Base-by-base conservation (phyloP, 2,797 vertebrate genomes). In the Pangasius djambal region DNA sequence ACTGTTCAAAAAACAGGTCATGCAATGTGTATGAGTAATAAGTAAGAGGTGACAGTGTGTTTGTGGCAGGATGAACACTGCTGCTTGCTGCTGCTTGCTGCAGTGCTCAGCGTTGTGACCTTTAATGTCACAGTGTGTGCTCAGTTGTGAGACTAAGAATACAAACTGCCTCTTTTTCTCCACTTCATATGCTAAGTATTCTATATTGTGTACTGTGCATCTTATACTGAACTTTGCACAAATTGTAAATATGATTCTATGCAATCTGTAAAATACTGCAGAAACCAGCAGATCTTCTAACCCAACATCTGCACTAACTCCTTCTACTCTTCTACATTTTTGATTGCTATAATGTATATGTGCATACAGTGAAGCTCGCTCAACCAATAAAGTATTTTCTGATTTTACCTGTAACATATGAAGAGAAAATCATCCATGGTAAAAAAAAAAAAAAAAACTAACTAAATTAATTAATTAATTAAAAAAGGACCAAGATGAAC, bases 41-140 rank as follows among this genome's bases (percentile, higher is more conserved):
- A 55, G 48, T 34, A n/a, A 34, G 31, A 20, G 15, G 31, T 1
- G 44, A 37, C 18, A 22, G 57, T 31, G 2, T 63, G 13, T 86
- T 59, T 44, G 52, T 50, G n/a, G 22, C 22, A 88, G 25, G 52
- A 89, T 87, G 88, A 90, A 12, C 10, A 2, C 34, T 90, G 52
- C 59, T 89, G 77, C 87, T 90, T 25, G 34, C 87, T 25, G 69
- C 40, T 57, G 82, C 59, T 88, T 82, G 15, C 52, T 4, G 52
- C 40, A 44, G 40, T 5, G 4, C 4, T 89, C 22, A 65, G 31
- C 15, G 20, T 74, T 40, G 59, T 91, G 52, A 34, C 7, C 13
- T 61, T 67, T 20, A 85, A 82, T n/a, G 86, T n/a, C 16, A 55
- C 15, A 34, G 79, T 90, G n/a, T 69, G 87, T 63, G 8, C 52